These are phyloP conservation scores for Epizoanthus ramosus DNA, from an alignment of 92 coral and sea anemone species.

Conservation along the genomic window DNA sequence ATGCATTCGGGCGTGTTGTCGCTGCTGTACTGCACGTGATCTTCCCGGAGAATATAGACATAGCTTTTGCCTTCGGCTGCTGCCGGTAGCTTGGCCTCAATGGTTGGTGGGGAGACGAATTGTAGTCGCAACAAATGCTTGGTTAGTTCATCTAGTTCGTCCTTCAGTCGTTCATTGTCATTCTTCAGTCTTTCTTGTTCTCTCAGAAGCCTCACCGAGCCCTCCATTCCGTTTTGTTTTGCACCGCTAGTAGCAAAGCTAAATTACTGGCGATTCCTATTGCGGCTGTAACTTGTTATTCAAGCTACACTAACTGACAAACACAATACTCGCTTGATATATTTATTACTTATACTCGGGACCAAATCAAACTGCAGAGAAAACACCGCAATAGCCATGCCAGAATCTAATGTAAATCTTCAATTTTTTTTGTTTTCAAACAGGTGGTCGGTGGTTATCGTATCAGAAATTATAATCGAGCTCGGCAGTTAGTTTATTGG, in stretches of 20 bases:
- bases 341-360: not conserved
- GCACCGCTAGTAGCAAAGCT: not conserved
- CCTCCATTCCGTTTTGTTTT: not conserved
- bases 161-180: conserved; percentile 29
- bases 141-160: conserved; percentile 17
- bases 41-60: conserved; percentile 22
- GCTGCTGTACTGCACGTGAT: conserved; percentile 12
- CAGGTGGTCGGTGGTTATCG: too few species aligned
- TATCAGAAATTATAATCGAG: too few species aligned
- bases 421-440: too few species aligned
- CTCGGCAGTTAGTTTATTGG: too few species aligned
- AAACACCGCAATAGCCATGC: conserved; percentile 8
- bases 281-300: not conserved
- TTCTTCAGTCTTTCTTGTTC: conserved; percentile 12
- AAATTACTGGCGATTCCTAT: not conserved
- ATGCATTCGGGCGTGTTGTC: conserved; percentile 15
- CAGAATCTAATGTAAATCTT: not conserved
- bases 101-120: conserved; percentile 27
- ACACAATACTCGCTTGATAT: not conserved
- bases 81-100: not conserved
- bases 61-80: conserved; percentile 11
- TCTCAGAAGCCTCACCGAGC: not conserved
- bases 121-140: conserved; percentile 17
- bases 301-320: not conserved
- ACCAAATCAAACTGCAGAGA: not conserved